Percentiles rank a stretch among this genome's conserved stretches.
Evolutionary conservation across 2,797 vertebrate species (phyloP).

Genomic region (Amazonetta brasiliensis): DNA sequence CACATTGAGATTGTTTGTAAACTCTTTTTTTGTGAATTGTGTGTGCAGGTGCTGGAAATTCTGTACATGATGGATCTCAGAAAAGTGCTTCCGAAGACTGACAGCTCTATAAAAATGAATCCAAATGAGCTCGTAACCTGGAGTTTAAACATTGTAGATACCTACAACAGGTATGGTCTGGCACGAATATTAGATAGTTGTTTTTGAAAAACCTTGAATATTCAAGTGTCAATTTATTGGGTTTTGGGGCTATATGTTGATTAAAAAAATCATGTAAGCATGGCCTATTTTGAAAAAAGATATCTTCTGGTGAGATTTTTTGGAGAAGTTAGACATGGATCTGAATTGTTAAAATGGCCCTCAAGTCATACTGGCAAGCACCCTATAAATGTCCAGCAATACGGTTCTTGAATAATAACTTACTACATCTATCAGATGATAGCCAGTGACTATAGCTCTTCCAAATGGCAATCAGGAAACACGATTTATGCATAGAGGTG

Average conservation of each 20-base stretch:
- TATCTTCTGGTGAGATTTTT: background rate
- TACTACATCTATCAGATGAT: background rate
- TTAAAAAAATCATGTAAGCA: background rate
- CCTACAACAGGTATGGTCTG: slow-evolving; percentile 84
- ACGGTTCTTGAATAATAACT: background rate
- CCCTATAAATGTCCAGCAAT: background rate
- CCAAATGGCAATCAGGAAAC: background rate
- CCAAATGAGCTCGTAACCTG: slow-evolving; percentile 82
- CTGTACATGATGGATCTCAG: slow-evolving; percentile 79
- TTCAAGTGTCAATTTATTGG: background rate
- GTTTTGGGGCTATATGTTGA: background rate
- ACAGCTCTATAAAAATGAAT: slow-evolving; percentile 73
- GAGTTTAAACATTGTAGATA: slow-evolving; percentile 81
- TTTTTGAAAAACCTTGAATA: background rate
- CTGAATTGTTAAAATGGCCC: background rate
- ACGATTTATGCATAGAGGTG: background rate
- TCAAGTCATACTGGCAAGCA: background rate
- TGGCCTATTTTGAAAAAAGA: background rate
- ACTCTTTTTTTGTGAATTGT: background rate
- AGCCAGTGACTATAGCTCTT: background rate
- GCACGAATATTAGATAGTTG: background rate
- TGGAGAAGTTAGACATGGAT: background rate
- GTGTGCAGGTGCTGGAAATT: slow-evolving; percentile 85
- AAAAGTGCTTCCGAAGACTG: slow-evolving; percentile 80
- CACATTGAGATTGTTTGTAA: background rate